Conservation (phyloP, 2,113 vertebrate species). For the Protobothrops mucrosquamatus region DNA sequence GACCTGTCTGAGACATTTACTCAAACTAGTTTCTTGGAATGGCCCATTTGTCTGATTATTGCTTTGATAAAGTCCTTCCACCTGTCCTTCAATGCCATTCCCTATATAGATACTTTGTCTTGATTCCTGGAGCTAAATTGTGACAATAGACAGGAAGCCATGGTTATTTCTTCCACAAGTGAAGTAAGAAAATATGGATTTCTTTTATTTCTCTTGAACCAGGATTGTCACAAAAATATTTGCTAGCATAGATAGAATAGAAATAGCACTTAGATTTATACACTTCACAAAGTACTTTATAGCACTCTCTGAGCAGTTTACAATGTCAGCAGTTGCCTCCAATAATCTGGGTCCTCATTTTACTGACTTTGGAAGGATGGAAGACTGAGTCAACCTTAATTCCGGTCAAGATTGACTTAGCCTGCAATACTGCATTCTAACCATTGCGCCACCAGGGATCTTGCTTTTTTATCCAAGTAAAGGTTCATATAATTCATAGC, state of each 20-base stretch:
- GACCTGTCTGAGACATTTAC: background rate
- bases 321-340: background rate
- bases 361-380: background rate
- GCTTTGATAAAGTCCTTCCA: background rate
- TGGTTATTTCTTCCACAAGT: background rate
- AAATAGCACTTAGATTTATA: background rate
- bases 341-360: background rate
- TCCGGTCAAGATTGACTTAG: background rate
- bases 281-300: background rate
- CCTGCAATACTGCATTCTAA: background rate
- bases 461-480: background rate
- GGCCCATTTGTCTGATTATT: background rate
- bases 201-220: background rate
- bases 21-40: background rate
- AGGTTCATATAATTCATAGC: background rate
- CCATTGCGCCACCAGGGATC: background rate
- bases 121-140: background rate
- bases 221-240: background rate
- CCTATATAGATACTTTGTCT: background rate
- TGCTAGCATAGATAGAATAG: background rate
- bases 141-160: background rate
- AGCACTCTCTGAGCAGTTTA: background rate
- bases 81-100: background rate
- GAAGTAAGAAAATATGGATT: background rate
- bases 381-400: background rate